A percentile compares a stretch with the other conserved stretches of the same genome.
Conservation (phyloP, 2,888 invertebrate genomes). For the Drosophila borealis region DNA sequence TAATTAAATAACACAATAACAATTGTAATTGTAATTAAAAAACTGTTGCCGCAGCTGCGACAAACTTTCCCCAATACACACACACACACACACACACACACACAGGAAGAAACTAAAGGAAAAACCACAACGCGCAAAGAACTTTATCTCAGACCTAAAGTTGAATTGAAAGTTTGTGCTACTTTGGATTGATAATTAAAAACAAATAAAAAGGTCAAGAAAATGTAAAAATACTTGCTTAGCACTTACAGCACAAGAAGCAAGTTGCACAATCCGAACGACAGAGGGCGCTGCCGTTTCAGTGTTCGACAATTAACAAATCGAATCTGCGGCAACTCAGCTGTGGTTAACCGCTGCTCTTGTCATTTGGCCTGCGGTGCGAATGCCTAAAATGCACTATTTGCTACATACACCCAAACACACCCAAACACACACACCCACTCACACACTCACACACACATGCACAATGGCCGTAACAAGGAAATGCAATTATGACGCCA, state of each 20-base stretch:
- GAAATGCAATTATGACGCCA: conserved; percentile 76
- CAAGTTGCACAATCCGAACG: conserved; percentile 4
- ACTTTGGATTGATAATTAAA: conserved; percentile 8
- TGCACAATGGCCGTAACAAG: conserved; percentile 57
- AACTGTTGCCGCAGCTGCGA: conserved; percentile 28
- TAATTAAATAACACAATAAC: conserved; percentile 39
- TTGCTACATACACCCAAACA: neutral
- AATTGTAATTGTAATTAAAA: conserved; percentile 43
- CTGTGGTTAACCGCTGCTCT: conserved; percentile 17
- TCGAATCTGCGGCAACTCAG: conserved; percentile 21
- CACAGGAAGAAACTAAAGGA: neutral
- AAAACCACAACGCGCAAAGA: conserved; percentile 17
- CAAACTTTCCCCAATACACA: neutral
- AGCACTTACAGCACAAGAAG: neutral
- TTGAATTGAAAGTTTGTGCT: conserved; percentile 2
- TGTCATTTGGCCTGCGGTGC: conserved; percentile 15
- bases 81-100: neutral
- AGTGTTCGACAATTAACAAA: conserved; percentile 39
- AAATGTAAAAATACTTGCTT: no score
- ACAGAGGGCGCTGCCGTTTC: conserved; percentile 43
- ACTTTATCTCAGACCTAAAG: conserved; percentile 22
- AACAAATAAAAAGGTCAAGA: neutral
- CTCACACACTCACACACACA: neutral
- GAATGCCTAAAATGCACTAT: neutral
- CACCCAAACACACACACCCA: conserved; percentile 2